Conservation (phyloP, 2,888 invertebrate species). For the Heliconius ethilla region DNA sequence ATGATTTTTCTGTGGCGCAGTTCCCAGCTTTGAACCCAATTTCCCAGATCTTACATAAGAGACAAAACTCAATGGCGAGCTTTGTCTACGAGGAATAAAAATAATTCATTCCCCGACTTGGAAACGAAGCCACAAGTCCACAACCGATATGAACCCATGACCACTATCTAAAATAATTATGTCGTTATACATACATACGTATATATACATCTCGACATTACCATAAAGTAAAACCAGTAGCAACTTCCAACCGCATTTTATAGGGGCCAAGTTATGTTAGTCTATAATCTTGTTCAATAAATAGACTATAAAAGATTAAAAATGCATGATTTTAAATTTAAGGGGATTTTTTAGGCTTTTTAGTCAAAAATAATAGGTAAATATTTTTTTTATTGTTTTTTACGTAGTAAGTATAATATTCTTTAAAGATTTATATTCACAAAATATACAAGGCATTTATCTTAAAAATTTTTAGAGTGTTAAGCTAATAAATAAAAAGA, state of each 20-base stretch:
- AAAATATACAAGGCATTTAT: too few species aligned
- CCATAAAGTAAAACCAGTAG: constrained; percentile 16
- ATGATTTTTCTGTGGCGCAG: too few species aligned
- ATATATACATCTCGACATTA: background rate
- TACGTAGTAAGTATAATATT: too few species aligned
- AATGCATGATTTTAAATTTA: background rate
- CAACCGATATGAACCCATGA: background rate
- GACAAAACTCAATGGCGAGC: too few species aligned
- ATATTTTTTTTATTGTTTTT: background rate
- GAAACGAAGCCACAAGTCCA: background rate
- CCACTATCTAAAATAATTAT: background rate
- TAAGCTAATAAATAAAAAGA: background rate
- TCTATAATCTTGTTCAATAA: constrained; percentile 6
- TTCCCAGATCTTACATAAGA: background rate
- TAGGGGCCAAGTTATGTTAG: background rate
- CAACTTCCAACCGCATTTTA: constrained; percentile 7
- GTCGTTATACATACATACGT: background rate
- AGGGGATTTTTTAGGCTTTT: background rate
- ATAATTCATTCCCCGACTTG: background rate
- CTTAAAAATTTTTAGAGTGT: background rate
- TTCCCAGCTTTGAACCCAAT: background rate
- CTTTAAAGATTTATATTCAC: background rate
- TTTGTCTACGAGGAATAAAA: background rate
- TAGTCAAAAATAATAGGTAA: too few species aligned
- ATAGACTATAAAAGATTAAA: constrained; percentile 6